Evolutionary conservation across 2,797 vertebrate species (phyloP), one percentile per base, ranked within the genome.

Genomic region (Gymnodraco acuticeps): DNA sequence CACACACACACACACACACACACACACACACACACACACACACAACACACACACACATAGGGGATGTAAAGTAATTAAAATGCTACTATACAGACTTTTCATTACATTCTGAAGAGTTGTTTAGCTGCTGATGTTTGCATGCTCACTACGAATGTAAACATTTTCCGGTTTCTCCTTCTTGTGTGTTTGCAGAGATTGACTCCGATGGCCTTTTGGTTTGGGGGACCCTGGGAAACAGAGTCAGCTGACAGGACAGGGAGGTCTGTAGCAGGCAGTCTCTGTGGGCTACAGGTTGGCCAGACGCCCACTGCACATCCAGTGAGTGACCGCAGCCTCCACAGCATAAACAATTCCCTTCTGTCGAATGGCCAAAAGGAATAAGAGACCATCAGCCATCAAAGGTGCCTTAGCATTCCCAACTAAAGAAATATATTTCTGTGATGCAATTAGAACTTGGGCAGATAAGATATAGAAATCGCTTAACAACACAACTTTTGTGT

Each of bases 121-220:
- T 81, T 80, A 76, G 56, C 73, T 55, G 75, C 70, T 69, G 14
- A 48, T 82, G 79, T 87, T 83, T 82, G 71, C 64, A 75, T 43
- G 43, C 72, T 85, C 64, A 33, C 82, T 67, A 73, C 63, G 69
- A 90, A 80, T 83, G 80, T 72, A 92, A 94, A 92, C 87, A 92
- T 91, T 91, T 93, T 89, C 88, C 83, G 82, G 76, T 82, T 77
- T 84, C 81, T 84, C 77, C 80, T 89, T 68, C 75, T 80, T 55
- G 83, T 93, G 92, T 94, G 92, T 95, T 94, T 94, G 93, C 81
- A 90, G 68, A 94, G 88, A 90, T 85, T 91, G 89, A 94, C 92
- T 94, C 86, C 74, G 92, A 94, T 94, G 94, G 89, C 92, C 94
- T 94, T 93, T 91, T 78, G 90, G 83, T 88, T 84, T 67, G 74